Evolutionary conservation across 2,113 vertebrate genomes (phyloP).

Genomic region (Spheniscus mendiculus): DNA sequence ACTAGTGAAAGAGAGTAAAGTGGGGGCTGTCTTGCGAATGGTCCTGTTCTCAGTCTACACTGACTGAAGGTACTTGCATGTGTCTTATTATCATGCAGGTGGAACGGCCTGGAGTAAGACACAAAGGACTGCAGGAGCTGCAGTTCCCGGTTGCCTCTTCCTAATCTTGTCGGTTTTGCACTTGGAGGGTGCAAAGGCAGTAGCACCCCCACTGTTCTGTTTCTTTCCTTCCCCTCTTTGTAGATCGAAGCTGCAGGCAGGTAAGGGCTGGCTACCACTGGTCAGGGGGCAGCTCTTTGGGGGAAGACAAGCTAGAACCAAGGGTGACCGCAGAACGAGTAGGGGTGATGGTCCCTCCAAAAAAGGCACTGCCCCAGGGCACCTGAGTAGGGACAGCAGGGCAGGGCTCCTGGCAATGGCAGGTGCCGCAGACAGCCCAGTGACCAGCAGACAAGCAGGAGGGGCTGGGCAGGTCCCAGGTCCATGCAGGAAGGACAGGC

Average conservation of each 20-base stretch:
- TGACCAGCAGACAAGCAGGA: not conserved
- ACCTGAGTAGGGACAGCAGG: not conserved
- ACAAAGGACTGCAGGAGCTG: not conserved
- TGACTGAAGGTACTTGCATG: not conserved
- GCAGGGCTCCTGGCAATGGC: not conserved
- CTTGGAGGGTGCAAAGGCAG: not conserved
- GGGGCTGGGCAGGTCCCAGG: fast-evolving
- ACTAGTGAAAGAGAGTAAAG: not conserved
- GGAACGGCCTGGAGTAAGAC: not conserved
- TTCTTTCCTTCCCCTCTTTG: not conserved
- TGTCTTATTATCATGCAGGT: not conserved
- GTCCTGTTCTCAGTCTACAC: not conserved
- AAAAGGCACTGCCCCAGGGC: not conserved
- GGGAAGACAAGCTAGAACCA: not conserved
- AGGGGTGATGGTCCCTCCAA: not conserved
- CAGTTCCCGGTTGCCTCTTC: not conserved
- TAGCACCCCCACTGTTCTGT: not conserved
- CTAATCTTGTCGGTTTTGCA: not conserved
- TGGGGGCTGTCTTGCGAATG: not conserved
- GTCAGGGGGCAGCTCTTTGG: not conserved
- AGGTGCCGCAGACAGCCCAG: not conserved
- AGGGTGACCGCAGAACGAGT: not conserved
- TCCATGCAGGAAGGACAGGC: not conserved
- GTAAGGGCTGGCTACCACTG: not conserved
- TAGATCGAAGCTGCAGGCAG: fast-evolving